A percentile compares a stretch with the other conserved stretches of the same genome.
Conservation (phyloP, 2,888 invertebrate species). For the Trissolcus japonicus region DNA sequence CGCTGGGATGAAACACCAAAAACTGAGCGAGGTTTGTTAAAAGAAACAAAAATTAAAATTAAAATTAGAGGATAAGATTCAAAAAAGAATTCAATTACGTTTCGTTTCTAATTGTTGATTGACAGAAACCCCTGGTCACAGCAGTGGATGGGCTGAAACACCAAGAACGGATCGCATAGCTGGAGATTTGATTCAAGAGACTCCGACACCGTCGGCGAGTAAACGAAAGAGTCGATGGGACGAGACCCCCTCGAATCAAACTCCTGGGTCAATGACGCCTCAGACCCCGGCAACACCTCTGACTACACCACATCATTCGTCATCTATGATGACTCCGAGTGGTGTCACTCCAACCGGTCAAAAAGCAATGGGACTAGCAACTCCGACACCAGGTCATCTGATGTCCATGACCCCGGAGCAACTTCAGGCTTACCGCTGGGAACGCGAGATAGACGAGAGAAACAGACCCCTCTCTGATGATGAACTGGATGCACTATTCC, state of each 20-base stretch:
- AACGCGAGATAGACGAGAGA: constrained; percentile 98
- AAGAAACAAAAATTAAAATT: not conserved
- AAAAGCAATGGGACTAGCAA: constrained; percentile 99
- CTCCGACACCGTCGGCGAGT: constrained; percentile 95
- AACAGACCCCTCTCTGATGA: constrained; percentile 98
- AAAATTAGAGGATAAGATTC: too few relatives aligned
- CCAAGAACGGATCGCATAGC: constrained; percentile 94
- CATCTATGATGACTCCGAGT: constrained; percentile 81
- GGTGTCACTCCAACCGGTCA: constrained; percentile 88
- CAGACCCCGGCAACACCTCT: constrained; percentile 89
- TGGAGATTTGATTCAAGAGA: constrained; percentile 89
- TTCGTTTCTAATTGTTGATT: constrained; percentile 1
- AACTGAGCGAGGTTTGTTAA: constrained; percentile 83
- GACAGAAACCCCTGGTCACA: constrained; percentile 94
- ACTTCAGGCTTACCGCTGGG: constrained; percentile 98
- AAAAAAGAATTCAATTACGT: not conserved
- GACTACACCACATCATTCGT: constrained; percentile 82
- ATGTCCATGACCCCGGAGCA: constrained; percentile 99
- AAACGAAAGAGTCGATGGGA: constrained; percentile 99
- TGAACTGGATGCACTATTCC: constrained; percentile 97
- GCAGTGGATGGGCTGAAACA: constrained; percentile 99
- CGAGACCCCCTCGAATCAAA: constrained; percentile 92
- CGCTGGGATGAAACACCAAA: constrained; percentile 99
- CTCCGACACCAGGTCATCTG: constrained; percentile 96
- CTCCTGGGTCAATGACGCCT: constrained; percentile 81